These are phyloP conservation scores for Sebastes kiyomatsui DNA, from an alignment of 2,797 vertebrate genomes.

Conservation along the genomic window DNA sequence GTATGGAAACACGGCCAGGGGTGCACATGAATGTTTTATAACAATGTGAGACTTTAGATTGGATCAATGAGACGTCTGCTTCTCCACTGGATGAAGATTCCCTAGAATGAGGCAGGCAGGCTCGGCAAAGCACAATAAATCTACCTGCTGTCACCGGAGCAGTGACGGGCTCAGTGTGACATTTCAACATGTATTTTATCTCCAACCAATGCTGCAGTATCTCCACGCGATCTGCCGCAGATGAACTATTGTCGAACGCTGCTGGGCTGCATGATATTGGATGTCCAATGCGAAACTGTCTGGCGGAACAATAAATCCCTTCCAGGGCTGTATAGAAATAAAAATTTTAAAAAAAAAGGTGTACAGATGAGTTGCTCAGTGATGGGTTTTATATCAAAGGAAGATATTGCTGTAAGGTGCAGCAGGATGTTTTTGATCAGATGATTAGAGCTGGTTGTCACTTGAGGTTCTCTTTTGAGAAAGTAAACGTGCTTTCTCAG, in stretches of 20 bases:
- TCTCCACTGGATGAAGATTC: constrained; percentile 21
- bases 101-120: background rate
- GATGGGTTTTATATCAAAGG: constrained; percentile 63
- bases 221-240: constrained; percentile 42
- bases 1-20: background rate
- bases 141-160: constrained; percentile 33
- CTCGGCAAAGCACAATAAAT: constrained; percentile 34
- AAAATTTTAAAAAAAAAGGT: constrained; percentile 14
- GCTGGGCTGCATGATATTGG: constrained; percentile 23
- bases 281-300: constrained; percentile 26
- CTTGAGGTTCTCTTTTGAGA: constrained; percentile 53
- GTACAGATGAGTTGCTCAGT: constrained; percentile 53
- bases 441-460: constrained; percentile 50
- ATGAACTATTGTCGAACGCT: constrained; percentile 39
- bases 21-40: constrained; percentile 50
- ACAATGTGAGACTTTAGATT: constrained; percentile 44
- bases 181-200: constrained; percentile 56
- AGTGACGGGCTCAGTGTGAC: constrained; percentile 55
- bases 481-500: constrained; percentile 39
- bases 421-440: constrained; percentile 47
- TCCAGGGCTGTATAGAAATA: constrained; percentile 40
- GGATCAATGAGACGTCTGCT: constrained; percentile 50
- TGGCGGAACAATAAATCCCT: constrained; percentile 64
- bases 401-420: constrained; percentile 45
- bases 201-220: constrained; percentile 29